A percentile compares a stretch with the other conserved stretches of the same genome.
Evolutionary conservation across 2,888 invertebrate species (phyloP).

Genomic region (Drosophila borealis): DNA sequence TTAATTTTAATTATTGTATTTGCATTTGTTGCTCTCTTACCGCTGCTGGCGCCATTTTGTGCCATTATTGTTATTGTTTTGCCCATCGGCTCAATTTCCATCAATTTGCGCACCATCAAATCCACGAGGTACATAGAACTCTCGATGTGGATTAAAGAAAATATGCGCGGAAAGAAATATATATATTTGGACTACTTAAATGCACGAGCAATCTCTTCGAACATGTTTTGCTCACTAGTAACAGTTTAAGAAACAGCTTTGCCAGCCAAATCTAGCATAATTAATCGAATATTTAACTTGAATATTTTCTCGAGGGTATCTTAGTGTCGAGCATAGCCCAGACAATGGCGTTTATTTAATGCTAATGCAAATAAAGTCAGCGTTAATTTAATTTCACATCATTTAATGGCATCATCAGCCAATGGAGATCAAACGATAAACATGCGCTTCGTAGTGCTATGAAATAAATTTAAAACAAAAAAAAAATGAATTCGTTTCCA

Average conservation of each 20-base stretch:
- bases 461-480: constrained; percentile 12
- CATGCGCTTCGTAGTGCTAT: constrained; percentile 6
- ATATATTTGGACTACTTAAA: too few species aligned
- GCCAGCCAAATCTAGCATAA: too few species aligned
- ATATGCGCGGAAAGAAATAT: too few species aligned
- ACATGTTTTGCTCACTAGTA: too few species aligned
- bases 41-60: constrained; percentile 1
- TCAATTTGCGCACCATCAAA: background rate
- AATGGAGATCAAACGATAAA: constrained; percentile 22
- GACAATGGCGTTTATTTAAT: background rate
- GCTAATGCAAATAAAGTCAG: constrained; percentile 39
- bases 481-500: background rate
- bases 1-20: constrained; percentile 72
- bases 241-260: too few species aligned
- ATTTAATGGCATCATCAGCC: constrained; percentile 38
- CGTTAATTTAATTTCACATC: constrained; percentile 35
- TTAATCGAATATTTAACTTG: too few species aligned
- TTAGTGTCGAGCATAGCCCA: background rate
- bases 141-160: background rate
- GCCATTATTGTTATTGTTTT: background rate
- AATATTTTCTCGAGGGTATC: constrained; percentile 12
- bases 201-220: too few species aligned
- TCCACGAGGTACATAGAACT: background rate
- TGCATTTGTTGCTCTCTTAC: constrained; percentile 50
- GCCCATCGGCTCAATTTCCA: background rate